A percentile compares a stretch with the other conserved stretches of the same genome.
Evolutionary conservation across 2,888 invertebrate species (phyloP).

Genomic region (Periphyllus acericola): DNA sequence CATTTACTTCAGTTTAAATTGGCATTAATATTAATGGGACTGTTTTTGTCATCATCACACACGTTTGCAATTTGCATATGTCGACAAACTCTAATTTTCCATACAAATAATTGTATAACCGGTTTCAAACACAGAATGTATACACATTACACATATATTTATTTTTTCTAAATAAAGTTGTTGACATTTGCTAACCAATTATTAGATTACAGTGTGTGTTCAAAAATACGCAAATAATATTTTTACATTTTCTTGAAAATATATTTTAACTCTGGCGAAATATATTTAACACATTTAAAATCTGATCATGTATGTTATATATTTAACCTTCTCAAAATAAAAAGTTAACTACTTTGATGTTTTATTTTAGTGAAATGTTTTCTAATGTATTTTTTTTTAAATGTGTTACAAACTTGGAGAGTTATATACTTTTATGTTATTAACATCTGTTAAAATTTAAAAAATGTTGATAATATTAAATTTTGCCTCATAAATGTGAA

Average conservation of each 20-base stretch:
- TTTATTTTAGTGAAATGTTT: neutral
- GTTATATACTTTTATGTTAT: no score
- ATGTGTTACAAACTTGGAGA: no score
- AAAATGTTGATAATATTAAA: no score
- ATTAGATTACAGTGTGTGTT: conserved; percentile 12
- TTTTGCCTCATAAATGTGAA: no score
- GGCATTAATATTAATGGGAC: neutral
- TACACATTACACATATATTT: neutral
- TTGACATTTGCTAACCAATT: conserved; percentile 24
- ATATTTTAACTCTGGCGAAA: neutral
- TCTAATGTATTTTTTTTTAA: no score
- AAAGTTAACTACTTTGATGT: neutral
- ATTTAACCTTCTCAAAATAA: neutral
- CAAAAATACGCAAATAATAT: conserved; percentile 15
- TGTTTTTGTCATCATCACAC: neutral
- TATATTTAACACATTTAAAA: neutral
- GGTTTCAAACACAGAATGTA: neutral
- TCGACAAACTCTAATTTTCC: neutral
- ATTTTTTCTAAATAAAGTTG: neutral
- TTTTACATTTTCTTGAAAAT: neutral
- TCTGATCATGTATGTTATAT: neutral
- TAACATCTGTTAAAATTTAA: no score
- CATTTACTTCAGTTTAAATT: neutral
- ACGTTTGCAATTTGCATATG: conserved; percentile 12
- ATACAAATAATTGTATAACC: conserved; percentile 13